Evolutionary conservation across 2,113 vertebrate species (phyloP).

Genomic region (Panthera tigris): DNA sequence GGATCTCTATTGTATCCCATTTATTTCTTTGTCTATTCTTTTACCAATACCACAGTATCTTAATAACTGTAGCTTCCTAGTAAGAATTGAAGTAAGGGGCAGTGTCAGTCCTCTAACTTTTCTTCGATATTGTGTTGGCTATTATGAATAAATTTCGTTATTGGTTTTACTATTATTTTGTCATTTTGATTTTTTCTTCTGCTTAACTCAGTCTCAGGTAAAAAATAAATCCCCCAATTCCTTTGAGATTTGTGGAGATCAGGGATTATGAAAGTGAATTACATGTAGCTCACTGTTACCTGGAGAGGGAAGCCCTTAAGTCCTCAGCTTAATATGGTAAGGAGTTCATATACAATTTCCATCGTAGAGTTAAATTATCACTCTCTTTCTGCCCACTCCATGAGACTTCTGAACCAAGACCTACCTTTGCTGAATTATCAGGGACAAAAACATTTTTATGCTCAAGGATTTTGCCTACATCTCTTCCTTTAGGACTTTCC

Average conservation of each 20-base stretch:
- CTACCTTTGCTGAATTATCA: background rate
- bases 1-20: background rate
- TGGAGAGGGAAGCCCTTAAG: rapidly evolving
- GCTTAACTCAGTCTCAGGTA: background rate
- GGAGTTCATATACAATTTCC: background rate
- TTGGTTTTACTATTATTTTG: background rate
- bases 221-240: background rate
- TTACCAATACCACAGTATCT: background rate
- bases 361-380: background rate
- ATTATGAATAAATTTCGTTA: background rate
- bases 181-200: background rate
- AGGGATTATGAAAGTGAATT: background rate
- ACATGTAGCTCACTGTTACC: background rate
- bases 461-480: background rate
- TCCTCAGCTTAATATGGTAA: background rate
- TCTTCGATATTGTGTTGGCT: background rate
- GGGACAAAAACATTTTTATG: background rate
- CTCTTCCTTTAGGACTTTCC: background rate
- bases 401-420: background rate
- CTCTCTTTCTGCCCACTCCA: background rate
- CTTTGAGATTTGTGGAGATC: background rate
- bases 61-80: background rate
- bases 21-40: background rate
- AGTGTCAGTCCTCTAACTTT: background rate
- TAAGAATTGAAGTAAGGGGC: background rate